phyloP scores from a whole-genome alignment of 2,113 vertebrate species.

The Petaurus breviceps region DNA sequence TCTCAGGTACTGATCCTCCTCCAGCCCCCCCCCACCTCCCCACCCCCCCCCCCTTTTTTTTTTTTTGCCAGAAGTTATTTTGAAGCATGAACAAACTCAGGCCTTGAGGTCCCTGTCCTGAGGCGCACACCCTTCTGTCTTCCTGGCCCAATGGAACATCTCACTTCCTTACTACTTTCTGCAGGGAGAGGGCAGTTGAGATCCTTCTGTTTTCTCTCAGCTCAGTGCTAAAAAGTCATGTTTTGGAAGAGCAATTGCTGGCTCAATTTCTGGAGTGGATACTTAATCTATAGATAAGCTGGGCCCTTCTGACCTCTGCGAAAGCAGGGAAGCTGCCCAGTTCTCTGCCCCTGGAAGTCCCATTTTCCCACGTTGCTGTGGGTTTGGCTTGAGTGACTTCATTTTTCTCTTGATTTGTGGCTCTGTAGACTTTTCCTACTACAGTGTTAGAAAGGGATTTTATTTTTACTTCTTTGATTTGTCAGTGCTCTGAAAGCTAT shows the following conservation, averaged over 20 bases:
- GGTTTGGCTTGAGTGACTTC: background rate
- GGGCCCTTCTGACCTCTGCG: background rate
- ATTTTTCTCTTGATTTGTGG: background rate
- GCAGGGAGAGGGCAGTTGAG: background rate
- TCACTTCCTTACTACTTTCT: background rate
- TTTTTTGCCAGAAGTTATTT: background rate
- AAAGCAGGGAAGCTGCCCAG: background rate
- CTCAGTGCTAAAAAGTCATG: background rate
- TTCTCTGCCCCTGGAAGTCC: background rate
- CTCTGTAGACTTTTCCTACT: background rate
- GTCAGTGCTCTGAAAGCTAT: background rate
- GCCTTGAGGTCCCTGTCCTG: background rate
- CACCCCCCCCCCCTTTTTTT: no score
- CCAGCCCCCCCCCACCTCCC: no score
- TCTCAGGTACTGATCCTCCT: background rate
- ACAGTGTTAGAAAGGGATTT: background rate
- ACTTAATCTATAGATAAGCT: background rate
- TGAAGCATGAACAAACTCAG: background rate
- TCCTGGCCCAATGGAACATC: background rate
- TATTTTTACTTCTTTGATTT: background rate
- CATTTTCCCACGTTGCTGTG: background rate
- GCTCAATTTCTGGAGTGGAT: background rate
- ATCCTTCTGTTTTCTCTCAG: background rate
- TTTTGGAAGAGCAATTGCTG: background rate
- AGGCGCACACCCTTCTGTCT: background rate